phyloP scores from a whole-genome alignment of 2,797 vertebrate species.

The Benthosema pterotum region DNA sequence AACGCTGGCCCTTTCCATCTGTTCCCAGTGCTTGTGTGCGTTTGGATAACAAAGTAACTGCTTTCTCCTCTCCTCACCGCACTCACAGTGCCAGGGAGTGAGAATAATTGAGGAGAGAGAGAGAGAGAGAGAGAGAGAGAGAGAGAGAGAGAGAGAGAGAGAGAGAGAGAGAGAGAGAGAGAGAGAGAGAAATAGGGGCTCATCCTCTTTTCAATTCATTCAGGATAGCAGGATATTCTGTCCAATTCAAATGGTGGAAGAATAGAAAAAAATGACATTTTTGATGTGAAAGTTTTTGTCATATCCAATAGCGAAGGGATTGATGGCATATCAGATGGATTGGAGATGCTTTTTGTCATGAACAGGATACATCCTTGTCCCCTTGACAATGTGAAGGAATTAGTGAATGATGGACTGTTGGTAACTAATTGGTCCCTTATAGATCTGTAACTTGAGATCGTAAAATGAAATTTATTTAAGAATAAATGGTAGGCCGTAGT shows the following conservation, averaged over 20 bases:
- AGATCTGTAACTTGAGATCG: no score
- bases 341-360: background rate
- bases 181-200: slow-evolving; percentile 44
- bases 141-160: slow-evolving; percentile 37
- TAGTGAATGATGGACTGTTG: no score
- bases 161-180: slow-evolving; percentile 58
- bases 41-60: slow-evolving; percentile 76
- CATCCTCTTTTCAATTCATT: slow-evolving; percentile 39
- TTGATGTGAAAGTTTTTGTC: background rate
- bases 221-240: background rate
- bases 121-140: slow-evolving; percentile 46
- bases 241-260: background rate
- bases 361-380: no score
- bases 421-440: no score
- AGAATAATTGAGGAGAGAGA: slow-evolving; percentile 69
- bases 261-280: background rate
- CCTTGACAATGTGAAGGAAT: no score
- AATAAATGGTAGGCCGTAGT: no score
- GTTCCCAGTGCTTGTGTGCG: slow-evolving; percentile 71
- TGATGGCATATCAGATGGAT: slow-evolving; percentile 1
- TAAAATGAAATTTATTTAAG: no score
- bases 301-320: background rate
- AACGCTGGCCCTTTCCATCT: slow-evolving; percentile 74
- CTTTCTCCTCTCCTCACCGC: slow-evolving; percentile 54
- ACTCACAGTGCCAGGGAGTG: slow-evolving; percentile 64